Base-by-base conservation (phyloP, 1,140 invertebrate genomes). In the Lordiphosa collinella region DNA sequence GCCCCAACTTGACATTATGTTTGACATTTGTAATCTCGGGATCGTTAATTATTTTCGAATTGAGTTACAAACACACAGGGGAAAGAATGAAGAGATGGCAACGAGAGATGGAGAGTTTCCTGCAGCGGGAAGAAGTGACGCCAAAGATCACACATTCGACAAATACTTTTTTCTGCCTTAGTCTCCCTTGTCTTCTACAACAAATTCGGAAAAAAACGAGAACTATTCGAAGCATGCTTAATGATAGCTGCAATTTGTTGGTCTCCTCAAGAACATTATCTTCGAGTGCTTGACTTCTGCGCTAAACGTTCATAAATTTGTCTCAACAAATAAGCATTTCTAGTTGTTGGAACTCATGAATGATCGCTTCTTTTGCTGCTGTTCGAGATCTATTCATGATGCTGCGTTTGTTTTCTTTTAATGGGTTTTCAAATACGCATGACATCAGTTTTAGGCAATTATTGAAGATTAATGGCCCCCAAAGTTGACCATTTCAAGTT, bases 31-130 rank as follows among this genome's bases (percentile, higher is more conserved):
- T 88, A 88, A 88, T 88, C 86, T 82, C 48, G 78, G 46, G 86
- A 88, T 88, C 86, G 86, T 88, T 88, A 88, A 88, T 88, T 88
- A 86, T 88, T 87, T 87, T 75, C 69, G 86, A 88, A 88, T 88
- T 88, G 76, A 78, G 85, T 71, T 74, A 79, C 79, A 66, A 70
- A 54, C 43, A 18, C 35, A 37, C 25, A 18, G 25, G 55, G 25
- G 29, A 14, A 12, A 13, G 10, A 25, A 44, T 4, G 5, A 44
- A 44, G 41, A 31, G 41, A 29, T 13, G 41, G 41, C n/a, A n/a
- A n/a, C n/a, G n/a, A 44, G 41, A 31, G 41, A 29, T 13, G 41
- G 41, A 12, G 41, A 44, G 41, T 44, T n/a, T 44, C 22, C 41
- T 25, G 32, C 35, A 38, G 40, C 29, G 44, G 32, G 18, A 52